Evolutionary conservation across 2,888 invertebrate genomes (phyloP).

Genomic region (Platerodrilus igneus): DNA sequence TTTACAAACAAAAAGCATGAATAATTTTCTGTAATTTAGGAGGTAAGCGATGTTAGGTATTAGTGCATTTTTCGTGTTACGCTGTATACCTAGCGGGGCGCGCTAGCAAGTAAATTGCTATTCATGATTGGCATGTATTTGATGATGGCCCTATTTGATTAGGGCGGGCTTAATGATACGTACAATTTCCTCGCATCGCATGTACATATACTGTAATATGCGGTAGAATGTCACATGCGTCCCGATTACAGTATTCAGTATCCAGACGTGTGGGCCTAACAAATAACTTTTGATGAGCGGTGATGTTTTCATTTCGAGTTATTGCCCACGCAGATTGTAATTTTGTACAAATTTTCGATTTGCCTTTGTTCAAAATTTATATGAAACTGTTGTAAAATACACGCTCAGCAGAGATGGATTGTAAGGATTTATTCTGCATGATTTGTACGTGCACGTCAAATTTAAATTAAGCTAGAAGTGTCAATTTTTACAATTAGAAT

Average conservation of each 20-base stretch:
- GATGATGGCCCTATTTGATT: slow-evolving; percentile 48
- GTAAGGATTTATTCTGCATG: too few relatives aligned
- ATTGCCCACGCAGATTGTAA: slow-evolving; percentile 42
- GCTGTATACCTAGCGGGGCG: slow-evolving; percentile 20
- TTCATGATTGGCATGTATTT: slow-evolving; percentile 47
- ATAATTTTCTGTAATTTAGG: slow-evolving; percentile 40
- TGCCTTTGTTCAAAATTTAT: slow-evolving; percentile 16
- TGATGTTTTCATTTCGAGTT: slow-evolving; percentile 45
- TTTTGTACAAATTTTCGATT: slow-evolving; percentile 32
- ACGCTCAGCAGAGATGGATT: too few relatives aligned
- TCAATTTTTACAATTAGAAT: too few relatives aligned
- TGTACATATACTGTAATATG: slow-evolving; percentile 41
- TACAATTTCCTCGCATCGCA: slow-evolving; percentile 46
- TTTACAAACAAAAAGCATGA: slow-evolving; percentile 39
- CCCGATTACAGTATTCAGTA: slow-evolving; percentile 46
- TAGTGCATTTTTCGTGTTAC: slow-evolving; percentile 33
- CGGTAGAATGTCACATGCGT: slow-evolving; percentile 41
- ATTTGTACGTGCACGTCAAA: slow-evolving; percentile 2
- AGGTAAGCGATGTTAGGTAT: slow-evolving; percentile 36
- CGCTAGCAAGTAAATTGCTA: slow-evolving; percentile 37
- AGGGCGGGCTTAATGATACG: slow-evolving; percentile 47
- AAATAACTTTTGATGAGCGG: slow-evolving; percentile 46
- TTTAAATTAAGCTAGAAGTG: slow-evolving; percentile 5
- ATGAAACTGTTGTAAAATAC: too few relatives aligned
- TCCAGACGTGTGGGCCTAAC: slow-evolving; percentile 42